These are phyloP conservation scores for Drosophila emarginata DNA, from an alignment of 2,888 invertebrate species.

Conservation along the genomic window DNA sequence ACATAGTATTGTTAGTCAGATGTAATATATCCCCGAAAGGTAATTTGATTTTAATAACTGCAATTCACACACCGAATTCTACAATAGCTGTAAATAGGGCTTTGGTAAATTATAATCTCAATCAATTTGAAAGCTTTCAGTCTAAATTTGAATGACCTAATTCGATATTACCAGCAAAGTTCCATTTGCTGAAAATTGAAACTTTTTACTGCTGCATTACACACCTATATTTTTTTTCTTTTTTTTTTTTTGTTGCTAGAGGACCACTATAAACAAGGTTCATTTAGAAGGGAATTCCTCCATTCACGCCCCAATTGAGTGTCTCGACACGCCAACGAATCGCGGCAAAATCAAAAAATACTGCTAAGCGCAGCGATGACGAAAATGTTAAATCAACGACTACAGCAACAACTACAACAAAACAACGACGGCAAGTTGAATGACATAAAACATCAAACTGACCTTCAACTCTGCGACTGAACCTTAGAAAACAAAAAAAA, in stretches of 20 bases:
- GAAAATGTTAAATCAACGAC: slow-evolving; percentile 63
- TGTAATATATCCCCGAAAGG: no score
- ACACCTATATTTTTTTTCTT: background rate
- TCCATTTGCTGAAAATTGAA: background rate
- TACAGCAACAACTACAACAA: slow-evolving; percentile 37
- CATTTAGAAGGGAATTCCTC: slow-evolving; percentile 22
- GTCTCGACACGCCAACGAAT: slow-evolving; percentile 60
- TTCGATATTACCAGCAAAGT: background rate
- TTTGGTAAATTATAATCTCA: background rate
- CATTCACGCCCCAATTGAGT: slow-evolving; percentile 61
- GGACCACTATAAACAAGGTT: slow-evolving; percentile 1
- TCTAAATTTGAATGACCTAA: background rate
- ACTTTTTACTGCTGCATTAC: background rate
- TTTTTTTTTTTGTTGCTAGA: background rate
- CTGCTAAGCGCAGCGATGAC: slow-evolving; percentile 58
- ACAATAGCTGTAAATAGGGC: background rate
- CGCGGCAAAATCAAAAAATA: slow-evolving; percentile 49
- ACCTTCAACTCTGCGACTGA: slow-evolving; percentile 83
- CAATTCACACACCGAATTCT: background rate
- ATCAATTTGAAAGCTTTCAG: background rate
- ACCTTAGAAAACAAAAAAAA: slow-evolving; percentile 80
- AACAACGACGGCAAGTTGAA: slow-evolving; percentile 79
- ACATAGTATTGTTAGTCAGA: no score
- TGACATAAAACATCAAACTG: slow-evolving; percentile 83
- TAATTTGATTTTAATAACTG: background rate